Conservation (phyloP, 2,797 vertebrate genomes). For the Myioborus miniatus region DNA sequence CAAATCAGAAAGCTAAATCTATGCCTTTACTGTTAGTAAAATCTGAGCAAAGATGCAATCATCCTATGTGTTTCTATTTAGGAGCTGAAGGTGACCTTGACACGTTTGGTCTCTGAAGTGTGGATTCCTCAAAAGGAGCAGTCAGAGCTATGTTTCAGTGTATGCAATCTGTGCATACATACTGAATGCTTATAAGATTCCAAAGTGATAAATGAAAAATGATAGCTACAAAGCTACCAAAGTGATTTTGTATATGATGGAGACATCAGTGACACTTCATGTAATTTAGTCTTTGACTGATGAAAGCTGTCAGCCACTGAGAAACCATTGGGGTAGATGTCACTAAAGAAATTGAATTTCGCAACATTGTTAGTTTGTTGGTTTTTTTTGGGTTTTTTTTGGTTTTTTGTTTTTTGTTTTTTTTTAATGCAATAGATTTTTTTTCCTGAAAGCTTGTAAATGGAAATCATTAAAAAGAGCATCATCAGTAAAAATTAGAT, state of each 20-base stretch:
- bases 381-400: background rate
- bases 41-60: fast-evolving
- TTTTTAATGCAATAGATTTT: background rate
- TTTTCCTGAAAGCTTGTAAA: background rate
- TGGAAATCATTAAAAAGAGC: background rate
- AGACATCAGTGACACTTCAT: constrained; percentile 30
- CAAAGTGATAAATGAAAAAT: constrained; percentile 30
- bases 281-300: constrained; percentile 39
- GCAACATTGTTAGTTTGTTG: background rate
- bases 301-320: constrained; percentile 16
- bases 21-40: background rate
- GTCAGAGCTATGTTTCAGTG: background rate
- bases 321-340: constrained; percentile 8
- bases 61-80: background rate
- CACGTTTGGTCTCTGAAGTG: background rate
- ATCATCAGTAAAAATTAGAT: background rate
- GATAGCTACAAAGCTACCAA: background rate
- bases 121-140: background rate
- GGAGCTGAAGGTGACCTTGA: background rate
- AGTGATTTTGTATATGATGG: constrained; percentile 39
- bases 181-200: background rate
- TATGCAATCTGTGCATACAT: background rate
- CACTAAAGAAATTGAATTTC: constrained; percentile 23
- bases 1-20: background rate
- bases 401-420: background rate